These are phyloP conservation scores for Phrynosoma platyrhinos DNA, from an alignment of 2,113 vertebrate species.

Conservation along the genomic window DNA sequence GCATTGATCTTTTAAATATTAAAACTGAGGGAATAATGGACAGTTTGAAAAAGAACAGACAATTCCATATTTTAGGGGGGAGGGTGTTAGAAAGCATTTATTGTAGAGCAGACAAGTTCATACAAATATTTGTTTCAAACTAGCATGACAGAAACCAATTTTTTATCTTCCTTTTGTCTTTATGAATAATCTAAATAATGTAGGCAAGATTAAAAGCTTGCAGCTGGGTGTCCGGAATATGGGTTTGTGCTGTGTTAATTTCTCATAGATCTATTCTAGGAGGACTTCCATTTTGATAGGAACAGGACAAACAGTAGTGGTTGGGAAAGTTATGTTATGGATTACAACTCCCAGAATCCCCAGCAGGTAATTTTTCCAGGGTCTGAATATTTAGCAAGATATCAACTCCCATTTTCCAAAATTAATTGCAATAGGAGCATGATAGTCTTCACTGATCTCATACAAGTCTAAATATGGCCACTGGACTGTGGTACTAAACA, in stretches of 20 bases:
- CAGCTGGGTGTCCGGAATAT: neutral
- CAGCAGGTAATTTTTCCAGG: too few relatives aligned
- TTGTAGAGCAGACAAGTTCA: conserved; percentile 74
- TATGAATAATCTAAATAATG: conserved; percentile 49
- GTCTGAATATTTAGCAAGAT: neutral
- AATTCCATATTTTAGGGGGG: conserved; percentile 64
- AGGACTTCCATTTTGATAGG: neutral
- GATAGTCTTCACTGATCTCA: neutral
- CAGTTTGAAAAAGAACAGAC: conserved; percentile 79
- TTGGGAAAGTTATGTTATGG: too few relatives aligned
- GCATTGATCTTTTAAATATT: conserved; percentile 66
- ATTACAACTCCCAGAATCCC: too few relatives aligned
- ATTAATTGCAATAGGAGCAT: neutral
- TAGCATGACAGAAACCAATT: conserved; percentile 53
- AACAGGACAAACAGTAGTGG: neutral
- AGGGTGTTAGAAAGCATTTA: conserved; percentile 75
- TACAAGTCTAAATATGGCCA: neutral
- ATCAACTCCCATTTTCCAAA: neutral
- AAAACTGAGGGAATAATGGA: conserved; percentile 57
- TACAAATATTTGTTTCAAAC: conserved; percentile 72
- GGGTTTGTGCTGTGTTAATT: neutral
- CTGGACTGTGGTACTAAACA: neutral
- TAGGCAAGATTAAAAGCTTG: accelerated
- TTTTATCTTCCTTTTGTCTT: conserved; percentile 28
- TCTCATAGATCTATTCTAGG: neutral